phyloP scores from a whole-genome alignment of 2,113 vertebrate species.

The Microtus montanus region DNA sequence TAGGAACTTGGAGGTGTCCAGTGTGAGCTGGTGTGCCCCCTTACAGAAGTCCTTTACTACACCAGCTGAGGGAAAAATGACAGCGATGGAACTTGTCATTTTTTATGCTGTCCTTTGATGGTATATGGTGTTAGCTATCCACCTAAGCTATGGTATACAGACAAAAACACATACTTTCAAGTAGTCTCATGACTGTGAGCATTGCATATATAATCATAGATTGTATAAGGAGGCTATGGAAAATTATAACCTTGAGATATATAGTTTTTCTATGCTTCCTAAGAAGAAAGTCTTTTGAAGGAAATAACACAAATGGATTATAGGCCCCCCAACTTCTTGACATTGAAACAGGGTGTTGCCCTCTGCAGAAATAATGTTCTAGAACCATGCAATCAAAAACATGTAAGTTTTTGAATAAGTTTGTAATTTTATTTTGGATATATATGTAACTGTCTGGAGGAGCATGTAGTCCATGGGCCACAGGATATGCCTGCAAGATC shows the following conservation, averaged over 20 bases:
- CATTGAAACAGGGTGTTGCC: background rate
- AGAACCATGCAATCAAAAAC: background rate
- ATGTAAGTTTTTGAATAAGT: background rate
- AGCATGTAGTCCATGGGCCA: background rate
- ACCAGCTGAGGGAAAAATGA: background rate
- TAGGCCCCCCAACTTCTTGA: background rate
- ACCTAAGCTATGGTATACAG: background rate
- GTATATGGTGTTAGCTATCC: background rate
- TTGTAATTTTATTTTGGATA: background rate
- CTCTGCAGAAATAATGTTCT: background rate
- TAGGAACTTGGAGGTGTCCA: background rate
- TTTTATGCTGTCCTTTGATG: background rate
- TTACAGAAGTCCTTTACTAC: background rate
- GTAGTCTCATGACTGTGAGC: background rate
- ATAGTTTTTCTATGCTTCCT: constrained; percentile 30
- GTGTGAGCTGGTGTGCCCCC: background rate
- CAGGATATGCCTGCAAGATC: background rate
- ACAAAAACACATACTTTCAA: constrained; percentile 35
- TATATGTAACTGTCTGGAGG: background rate
- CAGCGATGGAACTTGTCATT: background rate
- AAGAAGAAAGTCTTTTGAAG: constrained; percentile 38
- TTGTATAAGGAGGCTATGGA: constrained; percentile 46
- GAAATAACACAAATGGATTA: constrained; percentile 44
- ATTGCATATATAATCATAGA: background rate
- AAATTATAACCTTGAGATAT: background rate